Conservation (phyloP, 2,797 vertebrate genomes). For the Rhynchonycteris naso region DNA sequence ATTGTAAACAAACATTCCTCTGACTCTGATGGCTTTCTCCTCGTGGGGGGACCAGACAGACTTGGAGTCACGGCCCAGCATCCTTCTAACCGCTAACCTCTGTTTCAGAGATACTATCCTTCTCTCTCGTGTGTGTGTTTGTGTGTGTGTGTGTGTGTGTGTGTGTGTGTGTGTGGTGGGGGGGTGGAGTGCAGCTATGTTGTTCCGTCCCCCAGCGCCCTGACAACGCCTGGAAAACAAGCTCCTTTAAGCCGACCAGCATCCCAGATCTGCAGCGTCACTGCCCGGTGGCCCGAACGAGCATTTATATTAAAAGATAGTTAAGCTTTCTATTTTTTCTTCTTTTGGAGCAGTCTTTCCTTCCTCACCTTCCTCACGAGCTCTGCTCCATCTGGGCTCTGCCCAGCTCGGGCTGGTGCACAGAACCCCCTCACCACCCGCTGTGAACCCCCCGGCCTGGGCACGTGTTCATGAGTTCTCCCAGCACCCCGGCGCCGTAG, state of each 20-base stretch:
- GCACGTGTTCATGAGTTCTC: conserved; percentile 58
- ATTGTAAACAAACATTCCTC: conserved; percentile 20
- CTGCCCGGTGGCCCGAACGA: neutral
- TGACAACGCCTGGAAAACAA: conserved; percentile 67
- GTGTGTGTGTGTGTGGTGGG: too few relatives aligned
- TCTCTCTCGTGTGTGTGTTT: too few relatives aligned
- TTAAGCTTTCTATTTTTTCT: conserved; percentile 12
- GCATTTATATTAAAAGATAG: conserved; percentile 61
- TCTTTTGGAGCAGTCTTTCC: conserved; percentile 70
- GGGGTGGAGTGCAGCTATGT: conserved; percentile 43
- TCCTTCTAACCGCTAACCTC: conserved; percentile 57
- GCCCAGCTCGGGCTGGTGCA: conserved; percentile 63
- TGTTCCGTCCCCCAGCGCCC: conserved; percentile 59
- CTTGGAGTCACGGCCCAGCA: neutral
- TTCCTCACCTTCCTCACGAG: conserved; percentile 75
- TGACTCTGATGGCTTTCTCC: conserved; percentile 14
- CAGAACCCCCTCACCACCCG: conserved; percentile 58
- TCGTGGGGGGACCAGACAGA: neutral
- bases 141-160: too few relatives aligned
- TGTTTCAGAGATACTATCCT: conserved; percentile 53
- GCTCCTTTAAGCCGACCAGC: conserved; percentile 49
- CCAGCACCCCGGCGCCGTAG: neutral
- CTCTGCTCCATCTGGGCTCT: conserved; percentile 75
- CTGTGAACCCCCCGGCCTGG: conserved; percentile 46
- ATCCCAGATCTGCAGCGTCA: conserved; percentile 53